These are phyloP conservation scores for Nipponia nippon DNA, from an alignment of 2,113 vertebrate species.

Conservation along the genomic window DNA sequence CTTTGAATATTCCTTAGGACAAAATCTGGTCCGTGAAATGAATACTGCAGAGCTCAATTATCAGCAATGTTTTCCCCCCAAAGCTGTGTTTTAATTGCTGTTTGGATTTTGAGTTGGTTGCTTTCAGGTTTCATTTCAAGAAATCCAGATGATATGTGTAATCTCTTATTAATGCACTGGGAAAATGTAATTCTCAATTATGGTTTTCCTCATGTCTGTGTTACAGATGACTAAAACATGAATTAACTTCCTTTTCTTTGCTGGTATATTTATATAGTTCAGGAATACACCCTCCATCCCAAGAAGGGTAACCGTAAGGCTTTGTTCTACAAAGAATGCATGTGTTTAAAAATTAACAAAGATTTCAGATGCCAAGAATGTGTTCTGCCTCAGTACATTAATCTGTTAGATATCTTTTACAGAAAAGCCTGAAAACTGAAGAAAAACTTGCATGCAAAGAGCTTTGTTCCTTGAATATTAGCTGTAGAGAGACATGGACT, in stretches of 20 bases:
- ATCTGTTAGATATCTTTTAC: not conserved
- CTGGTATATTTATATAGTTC: not conserved
- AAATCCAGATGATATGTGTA: not conserved
- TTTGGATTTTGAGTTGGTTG: not conserved
- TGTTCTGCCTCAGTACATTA: not conserved
- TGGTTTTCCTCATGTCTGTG: not conserved
- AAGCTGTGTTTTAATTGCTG: not conserved
- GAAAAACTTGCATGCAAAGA: not conserved
- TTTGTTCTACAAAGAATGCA: not conserved
- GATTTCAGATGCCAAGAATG: not conserved
- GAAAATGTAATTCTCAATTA: not conserved
- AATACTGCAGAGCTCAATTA: not conserved
- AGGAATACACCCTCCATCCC: not conserved
- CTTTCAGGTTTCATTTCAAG: slow-evolving; percentile 1
- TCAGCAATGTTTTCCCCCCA: not conserved
- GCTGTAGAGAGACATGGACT: not conserved
- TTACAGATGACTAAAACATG: not conserved
- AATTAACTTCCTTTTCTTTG: not conserved
- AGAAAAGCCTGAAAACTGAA: not conserved
- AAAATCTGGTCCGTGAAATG: not conserved
- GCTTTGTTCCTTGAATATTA: not conserved
- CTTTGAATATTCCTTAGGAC: not conserved
- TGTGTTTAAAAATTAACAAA: not conserved
- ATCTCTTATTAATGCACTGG: not conserved
- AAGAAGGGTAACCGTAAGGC: not conserved